A percentile compares a stretch with the other conserved stretches of the same genome.
Conservation (phyloP, 2,888 invertebrate species). For the Pegoplata infirma region DNA sequence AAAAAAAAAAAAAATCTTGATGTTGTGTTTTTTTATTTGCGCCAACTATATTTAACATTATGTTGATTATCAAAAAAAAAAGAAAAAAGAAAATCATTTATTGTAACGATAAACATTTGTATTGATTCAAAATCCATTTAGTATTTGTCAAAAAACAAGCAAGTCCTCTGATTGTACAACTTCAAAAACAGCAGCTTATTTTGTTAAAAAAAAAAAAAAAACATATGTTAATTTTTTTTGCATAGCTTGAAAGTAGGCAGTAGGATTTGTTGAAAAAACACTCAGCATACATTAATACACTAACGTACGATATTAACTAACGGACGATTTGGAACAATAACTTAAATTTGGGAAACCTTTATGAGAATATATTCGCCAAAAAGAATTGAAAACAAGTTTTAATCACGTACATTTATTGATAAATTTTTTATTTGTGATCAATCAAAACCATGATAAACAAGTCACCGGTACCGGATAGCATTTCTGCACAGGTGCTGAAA, state of each 20-base stretch:
- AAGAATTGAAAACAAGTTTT: too few relatives aligned
- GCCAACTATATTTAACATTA: slow-evolving; percentile 44
- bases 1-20: slow-evolving; percentile 71
- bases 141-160: slow-evolving; percentile 19
- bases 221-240: slow-evolving; percentile 39
- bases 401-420: too few relatives aligned
- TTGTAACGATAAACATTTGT: slow-evolving; percentile 39
- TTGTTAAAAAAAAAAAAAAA: too few relatives aligned
- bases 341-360: too few relatives aligned
- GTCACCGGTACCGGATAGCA: too few relatives aligned
- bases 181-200: slow-evolving; percentile 63
- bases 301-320: neutral
- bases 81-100: slow-evolving; percentile 38
- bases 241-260: slow-evolving; percentile 48
- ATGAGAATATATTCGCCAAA: too few relatives aligned
- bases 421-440: too few relatives aligned
- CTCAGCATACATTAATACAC: slow-evolving; percentile 26
- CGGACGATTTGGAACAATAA: too few relatives aligned
- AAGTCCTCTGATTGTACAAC: slow-evolving; percentile 42
- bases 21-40: slow-evolving; percentile 75
- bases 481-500: too few relatives aligned
- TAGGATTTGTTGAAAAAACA: slow-evolving; percentile 23
- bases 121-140: slow-evolving; percentile 43
- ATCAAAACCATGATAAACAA: too few relatives aligned
- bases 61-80: slow-evolving; percentile 53